Base-by-base conservation (phyloP, 2,888 invertebrate genomes). In the Scaptomyza parva region DNA sequence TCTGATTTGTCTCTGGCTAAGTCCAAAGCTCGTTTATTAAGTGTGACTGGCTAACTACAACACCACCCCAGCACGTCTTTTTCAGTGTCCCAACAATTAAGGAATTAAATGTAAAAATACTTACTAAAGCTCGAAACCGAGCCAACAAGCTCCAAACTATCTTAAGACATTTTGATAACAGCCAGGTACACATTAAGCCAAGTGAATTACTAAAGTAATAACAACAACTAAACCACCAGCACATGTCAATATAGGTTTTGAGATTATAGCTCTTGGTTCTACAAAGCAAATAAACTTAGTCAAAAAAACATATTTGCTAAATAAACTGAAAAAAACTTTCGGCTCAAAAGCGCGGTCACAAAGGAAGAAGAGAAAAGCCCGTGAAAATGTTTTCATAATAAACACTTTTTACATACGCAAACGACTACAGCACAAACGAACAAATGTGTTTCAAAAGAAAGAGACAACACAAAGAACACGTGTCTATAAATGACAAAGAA, bases 301-400 rank as follows among this genome's bases (percentile, higher is more conserved):
- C 76, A 78, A 80, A 66, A 82, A 76, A 81, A 86, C 82, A 77
- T 86, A 79, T 86, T 84, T 86, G 80, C 84, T 73, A 88, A 84
- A 88, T 84, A 88, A 84, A 86, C 84, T 86, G 88, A 78, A 84
- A 86, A 77, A 85, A 84, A 80, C 50, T 88, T 88, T 78, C 48
- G 65, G 74, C 71, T 66, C 62, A 76, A 73, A 64, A 74, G n/a
- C n/a, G n/a, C n/a, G n/a, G n/a, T n/a, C 57, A 6, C 39, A 45
- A 30, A 40, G 14, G 28, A 26, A 28, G 18, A 28, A 12, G 45
- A 35, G 37, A 41, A 52, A 57, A 45, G 18, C 22, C 59, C 70
- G 66, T 73, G 72, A 62, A 70, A 73, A 80, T 78, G 73, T 78
- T 78, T 80, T 77, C 78, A 80, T 80, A 80, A 80, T 68, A 78